These are phyloP conservation scores for Eriocheir sinensis DNA, from an alignment of 1,140 invertebrate genomes.

Conservation along the genomic window DNA sequence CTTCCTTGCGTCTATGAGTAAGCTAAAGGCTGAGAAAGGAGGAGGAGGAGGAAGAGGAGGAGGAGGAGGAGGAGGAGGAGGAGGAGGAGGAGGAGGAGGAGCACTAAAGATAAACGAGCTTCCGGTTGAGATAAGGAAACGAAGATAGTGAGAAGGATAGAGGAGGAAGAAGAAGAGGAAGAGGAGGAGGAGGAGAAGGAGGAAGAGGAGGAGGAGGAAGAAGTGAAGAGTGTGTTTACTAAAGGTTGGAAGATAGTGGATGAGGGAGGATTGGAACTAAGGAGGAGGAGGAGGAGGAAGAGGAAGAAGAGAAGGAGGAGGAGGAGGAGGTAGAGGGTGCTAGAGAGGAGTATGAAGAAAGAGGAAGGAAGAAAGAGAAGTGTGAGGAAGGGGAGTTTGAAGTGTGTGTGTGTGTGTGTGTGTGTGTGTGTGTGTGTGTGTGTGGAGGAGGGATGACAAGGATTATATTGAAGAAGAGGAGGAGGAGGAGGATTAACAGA, in stretches of 20 bases:
- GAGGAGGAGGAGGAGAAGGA: neutral
- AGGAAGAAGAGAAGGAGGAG: too few relatives aligned
- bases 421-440: neutral
- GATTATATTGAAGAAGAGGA: neutral
- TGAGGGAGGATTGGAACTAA: too few relatives aligned
- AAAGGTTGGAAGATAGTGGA: neutral
- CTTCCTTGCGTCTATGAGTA: too few relatives aligned
- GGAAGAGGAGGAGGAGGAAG: neutral
- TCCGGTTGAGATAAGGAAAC: too few relatives aligned
- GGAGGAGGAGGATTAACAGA: neutral
- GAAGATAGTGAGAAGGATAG: neutral
- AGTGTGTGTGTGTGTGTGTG: neutral
- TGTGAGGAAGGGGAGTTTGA: neutral
- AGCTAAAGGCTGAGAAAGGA: too few relatives aligned
- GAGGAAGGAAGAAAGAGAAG: conserved; percentile 8
- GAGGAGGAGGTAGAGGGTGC: too few relatives aligned
- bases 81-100: neutral
- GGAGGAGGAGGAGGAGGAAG: too few relatives aligned
- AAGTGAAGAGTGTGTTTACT: neutral
- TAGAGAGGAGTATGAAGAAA: neutral
- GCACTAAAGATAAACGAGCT: too few relatives aligned
- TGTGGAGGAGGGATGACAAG: neutral
- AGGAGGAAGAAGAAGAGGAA: neutral
- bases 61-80: neutral
- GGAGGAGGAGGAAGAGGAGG: neutral